phyloP scores from a whole-genome alignment of 2,797 vertebrate genomes.

The Triplophysa bombifrons region DNA sequence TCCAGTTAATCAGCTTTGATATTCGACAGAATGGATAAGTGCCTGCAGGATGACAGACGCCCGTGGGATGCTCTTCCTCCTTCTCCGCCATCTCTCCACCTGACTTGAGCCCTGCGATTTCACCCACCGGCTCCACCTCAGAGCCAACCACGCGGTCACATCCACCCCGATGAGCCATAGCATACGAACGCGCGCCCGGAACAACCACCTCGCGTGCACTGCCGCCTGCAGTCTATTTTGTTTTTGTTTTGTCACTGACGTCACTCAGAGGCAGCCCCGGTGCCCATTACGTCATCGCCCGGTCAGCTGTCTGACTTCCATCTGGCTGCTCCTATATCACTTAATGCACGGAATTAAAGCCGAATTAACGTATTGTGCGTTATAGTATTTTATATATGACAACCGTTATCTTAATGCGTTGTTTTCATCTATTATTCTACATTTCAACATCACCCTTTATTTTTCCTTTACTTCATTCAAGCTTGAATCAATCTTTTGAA shows the following conservation, averaged over 20 bases:
- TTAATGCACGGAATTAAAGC: background rate
- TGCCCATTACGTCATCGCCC: conserved; percentile 41
- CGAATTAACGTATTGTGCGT: background rate
- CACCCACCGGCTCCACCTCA: conserved; percentile 44
- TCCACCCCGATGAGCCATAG: conserved; percentile 61
- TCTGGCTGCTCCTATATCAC: conserved; percentile 13
- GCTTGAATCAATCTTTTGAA: background rate
- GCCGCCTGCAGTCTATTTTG: conserved; percentile 54
- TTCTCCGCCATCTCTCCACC: conserved; percentile 50
- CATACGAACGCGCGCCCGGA: conserved; percentile 46
- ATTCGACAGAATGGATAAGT: conserved; percentile 56
- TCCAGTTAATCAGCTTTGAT: conserved; percentile 79
- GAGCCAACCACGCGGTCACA: conserved; percentile 44
- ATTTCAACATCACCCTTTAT: background rate
- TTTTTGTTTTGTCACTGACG: conserved; percentile 67
- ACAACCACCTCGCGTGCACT: conserved; percentile 20
- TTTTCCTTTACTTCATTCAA: background rate
- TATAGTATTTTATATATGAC: too few species aligned
- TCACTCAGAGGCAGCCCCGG: conserved; percentile 56
- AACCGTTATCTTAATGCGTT: too few species aligned
- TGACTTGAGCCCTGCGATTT: conserved; percentile 19
- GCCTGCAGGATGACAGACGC: conserved; percentile 23
- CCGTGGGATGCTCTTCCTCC: conserved; percentile 40
- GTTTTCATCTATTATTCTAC: background rate
- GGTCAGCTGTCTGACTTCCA: conserved; percentile 1